phyloP scores from a whole-genome alignment of 2,113 vertebrate species.

The Nyctereutes procyonoides region DNA sequence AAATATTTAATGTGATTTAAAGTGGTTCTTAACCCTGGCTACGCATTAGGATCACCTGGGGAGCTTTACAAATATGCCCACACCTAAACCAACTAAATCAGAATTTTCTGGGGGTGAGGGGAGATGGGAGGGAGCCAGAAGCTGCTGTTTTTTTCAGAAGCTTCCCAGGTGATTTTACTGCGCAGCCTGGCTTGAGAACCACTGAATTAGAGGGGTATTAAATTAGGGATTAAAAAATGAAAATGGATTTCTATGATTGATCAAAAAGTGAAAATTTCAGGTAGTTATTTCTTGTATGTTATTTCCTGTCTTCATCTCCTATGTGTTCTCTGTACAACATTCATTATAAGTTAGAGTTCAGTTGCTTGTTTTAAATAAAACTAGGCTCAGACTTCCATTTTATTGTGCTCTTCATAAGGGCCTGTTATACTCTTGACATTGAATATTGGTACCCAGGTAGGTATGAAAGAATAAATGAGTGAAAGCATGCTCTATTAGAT shows the following conservation, averaged over 20 bases:
- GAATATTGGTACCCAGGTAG: background rate
- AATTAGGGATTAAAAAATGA: conserved; percentile 30
- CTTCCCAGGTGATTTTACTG: background rate
- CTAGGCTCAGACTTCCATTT: background rate
- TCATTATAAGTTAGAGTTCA: background rate
- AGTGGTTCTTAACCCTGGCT: background rate
- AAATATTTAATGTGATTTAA: conserved; percentile 14
- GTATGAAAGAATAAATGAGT: background rate
- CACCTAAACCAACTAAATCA: background rate
- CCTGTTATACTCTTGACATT: background rate
- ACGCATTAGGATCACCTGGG: background rate
- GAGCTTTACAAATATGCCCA: conserved; percentile 4
- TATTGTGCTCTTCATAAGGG: background rate
- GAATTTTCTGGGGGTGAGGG: background rate
- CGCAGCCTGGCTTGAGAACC: background rate
- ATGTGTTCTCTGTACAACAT: background rate
- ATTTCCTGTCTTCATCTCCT: background rate
- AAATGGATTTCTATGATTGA: background rate
- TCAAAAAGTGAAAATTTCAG: background rate
- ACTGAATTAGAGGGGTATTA: background rate
- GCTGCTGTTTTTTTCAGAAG: background rate
- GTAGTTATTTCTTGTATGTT: background rate
- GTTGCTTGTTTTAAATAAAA: conserved; percentile 40
- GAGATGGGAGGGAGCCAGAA: background rate
- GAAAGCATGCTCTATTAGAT: background rate